A percentile compares a stretch with the other conserved stretches of the same genome.
These are phyloP conservation scores for Notarius lentiginosus DNA, from an alignment of 2,113 vertebrate species.

Conservation along the genomic window DNA sequence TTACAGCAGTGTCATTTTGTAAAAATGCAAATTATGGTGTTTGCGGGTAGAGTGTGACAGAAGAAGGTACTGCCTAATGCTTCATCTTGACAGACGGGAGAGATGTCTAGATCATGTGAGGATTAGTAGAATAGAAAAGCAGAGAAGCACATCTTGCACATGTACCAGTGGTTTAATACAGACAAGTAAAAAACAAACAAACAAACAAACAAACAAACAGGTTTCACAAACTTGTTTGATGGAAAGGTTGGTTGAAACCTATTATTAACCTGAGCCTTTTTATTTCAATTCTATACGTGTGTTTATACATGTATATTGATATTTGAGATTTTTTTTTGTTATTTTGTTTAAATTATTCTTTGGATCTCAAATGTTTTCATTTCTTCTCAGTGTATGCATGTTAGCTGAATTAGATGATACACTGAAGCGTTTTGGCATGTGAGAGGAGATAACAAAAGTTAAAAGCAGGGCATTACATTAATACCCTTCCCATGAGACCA, in stretches of 20 bases:
- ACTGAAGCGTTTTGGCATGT: conserved; percentile 33
- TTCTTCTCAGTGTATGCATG: neutral
- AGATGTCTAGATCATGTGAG: neutral
- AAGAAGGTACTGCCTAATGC: neutral
- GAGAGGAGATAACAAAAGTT: conserved; percentile 38
- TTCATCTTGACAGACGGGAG: neutral
- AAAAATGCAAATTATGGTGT: neutral
- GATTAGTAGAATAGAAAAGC: neutral
- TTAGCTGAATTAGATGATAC: conserved; percentile 37
- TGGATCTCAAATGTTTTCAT: neutral
- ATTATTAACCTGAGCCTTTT: neutral
- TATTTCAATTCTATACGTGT: neutral
- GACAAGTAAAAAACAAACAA: neutral
- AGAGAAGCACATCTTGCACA: neutral
- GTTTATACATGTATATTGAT: neutral
- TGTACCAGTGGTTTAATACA: neutral
- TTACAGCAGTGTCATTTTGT: neutral
- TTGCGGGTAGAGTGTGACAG: neutral
- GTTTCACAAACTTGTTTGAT: neutral
- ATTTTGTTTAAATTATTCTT: neutral
- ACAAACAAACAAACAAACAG: no score
- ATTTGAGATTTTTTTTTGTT: neutral
- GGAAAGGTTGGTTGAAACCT: neutral
- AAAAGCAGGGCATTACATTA: conserved; percentile 50
- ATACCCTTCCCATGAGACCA: conserved; percentile 37